A percentile compares a stretch with the other conserved stretches of the same genome.
phyloP scores from a whole-genome alignment of 2,888 invertebrate species.

The Neuroscelio doddi region DNA sequence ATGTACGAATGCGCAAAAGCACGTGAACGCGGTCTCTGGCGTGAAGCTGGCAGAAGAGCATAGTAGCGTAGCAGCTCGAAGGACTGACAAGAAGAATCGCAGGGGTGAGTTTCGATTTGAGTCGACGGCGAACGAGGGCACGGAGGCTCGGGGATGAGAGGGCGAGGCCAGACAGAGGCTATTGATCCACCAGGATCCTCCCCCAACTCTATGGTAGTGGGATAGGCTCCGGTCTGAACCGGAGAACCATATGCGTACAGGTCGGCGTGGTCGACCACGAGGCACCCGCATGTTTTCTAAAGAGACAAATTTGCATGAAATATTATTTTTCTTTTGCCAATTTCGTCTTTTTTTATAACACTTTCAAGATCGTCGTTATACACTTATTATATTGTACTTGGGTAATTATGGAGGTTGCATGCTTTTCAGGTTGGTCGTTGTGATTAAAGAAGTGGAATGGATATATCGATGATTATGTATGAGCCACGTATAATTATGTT shows the following conservation, averaged over 20 bases:
- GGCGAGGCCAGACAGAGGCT: constrained; percentile 70
- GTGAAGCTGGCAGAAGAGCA: constrained; percentile 5
- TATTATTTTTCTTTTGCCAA: not conserved
- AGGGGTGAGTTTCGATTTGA: constrained; percentile 57
- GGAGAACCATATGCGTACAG: constrained; percentile 7
- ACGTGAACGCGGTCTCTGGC: not conserved
- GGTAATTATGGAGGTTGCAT: not conserved
- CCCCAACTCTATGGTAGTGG: constrained; percentile 61
- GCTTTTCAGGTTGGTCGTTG: not conserved
- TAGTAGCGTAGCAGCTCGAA: constrained; percentile 3
- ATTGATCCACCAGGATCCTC: constrained; percentile 68
- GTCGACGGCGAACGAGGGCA: constrained; percentile 67
- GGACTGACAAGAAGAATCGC: constrained; percentile 2
- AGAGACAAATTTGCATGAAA: not conserved
- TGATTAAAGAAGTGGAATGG: too few relatives aligned
- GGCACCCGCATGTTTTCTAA: not conserved
- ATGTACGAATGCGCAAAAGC: constrained; percentile 1
- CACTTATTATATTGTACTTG: too few relatives aligned
- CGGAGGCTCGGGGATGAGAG: constrained; percentile 63
- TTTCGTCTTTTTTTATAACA: too few relatives aligned
- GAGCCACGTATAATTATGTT: too few relatives aligned
- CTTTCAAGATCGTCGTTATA: too few relatives aligned
- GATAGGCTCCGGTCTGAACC: constrained; percentile 63
- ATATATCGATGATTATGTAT: too few relatives aligned
- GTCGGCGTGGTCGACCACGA: constrained; percentile 1